Evolutionary conservation across 64 coral and sea anemone species (phyloP).

Genomic region (Acropora yongei): DNA sequence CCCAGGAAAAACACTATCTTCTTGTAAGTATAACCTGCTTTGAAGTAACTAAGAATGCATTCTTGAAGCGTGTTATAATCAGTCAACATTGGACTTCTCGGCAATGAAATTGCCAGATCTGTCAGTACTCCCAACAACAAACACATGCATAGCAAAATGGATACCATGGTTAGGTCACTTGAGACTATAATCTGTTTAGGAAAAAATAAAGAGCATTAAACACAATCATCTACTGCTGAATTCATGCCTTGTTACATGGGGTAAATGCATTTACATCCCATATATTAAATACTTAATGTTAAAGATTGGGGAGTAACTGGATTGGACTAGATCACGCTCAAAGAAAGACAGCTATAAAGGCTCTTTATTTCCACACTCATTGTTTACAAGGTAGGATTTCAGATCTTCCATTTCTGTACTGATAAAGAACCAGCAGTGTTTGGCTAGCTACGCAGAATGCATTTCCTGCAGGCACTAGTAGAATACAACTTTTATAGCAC

Average conservation of each 20-base stretch:
- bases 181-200: neutral
- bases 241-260: neutral
- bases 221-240: neutral
- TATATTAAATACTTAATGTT: neutral
- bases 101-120: constrained; percentile 25
- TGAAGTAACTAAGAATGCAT: constrained; percentile 55
- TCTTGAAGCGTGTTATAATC: constrained; percentile 48
- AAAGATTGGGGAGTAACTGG: neutral
- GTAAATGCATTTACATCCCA: neutral
- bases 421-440: too few relatives aligned
- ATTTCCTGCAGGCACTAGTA: too few relatives aligned
- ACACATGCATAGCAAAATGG: constrained; percentile 25
- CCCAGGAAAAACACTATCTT: constrained; percentile 56
- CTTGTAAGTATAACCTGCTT: constrained; percentile 57
- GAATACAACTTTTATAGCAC: too few relatives aligned
- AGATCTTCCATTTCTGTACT: too few relatives aligned
- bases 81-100: constrained; percentile 57
- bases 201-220: neutral
- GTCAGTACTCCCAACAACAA: constrained; percentile 14
- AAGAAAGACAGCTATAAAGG: too few relatives aligned
- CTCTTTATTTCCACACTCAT: too few relatives aligned
- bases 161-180: neutral
- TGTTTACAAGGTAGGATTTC: too few relatives aligned
- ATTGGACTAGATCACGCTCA: neutral
- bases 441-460: too few relatives aligned